phyloP scores from a whole-genome alignment of 2,797 vertebrate species.

The Gallirallus australis region DNA sequence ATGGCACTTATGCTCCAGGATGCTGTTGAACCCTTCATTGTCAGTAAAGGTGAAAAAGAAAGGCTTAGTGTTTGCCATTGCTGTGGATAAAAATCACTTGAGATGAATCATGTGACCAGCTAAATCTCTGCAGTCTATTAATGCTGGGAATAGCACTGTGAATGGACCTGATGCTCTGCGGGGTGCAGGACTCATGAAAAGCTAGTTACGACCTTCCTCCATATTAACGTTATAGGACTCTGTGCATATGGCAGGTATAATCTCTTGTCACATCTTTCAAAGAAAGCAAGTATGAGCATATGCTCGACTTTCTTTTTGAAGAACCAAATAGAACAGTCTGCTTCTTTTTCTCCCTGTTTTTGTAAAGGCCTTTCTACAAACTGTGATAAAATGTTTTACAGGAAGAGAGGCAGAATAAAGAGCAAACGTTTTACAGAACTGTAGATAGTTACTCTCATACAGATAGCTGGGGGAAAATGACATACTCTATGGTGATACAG shows the following conservation, averaged over 20 bases:
- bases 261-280: conserved; percentile 1
- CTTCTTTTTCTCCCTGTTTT: not conserved
- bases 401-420: conserved; percentile 35
- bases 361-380: conserved; percentile 30
- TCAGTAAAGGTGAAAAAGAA: conserved; percentile 3
- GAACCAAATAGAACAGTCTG: not conserved
- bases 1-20: not conserved
- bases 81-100: conserved; percentile 5
- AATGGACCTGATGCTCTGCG: not conserved
- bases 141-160: not conserved
- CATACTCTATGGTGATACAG: not conserved
- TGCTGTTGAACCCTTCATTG: not conserved
- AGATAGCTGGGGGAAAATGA: not conserved
- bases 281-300: not conserved
- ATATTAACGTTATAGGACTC: not conserved
- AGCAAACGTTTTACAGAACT: not conserved
- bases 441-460: not conserved
- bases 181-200: not conserved
- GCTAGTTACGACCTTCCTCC: not conserved
- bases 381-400: conserved; percentile 17
- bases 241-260: not conserved
- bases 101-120: not conserved
- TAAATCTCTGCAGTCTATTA: conserved; percentile 7
- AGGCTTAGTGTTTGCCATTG: not conserved
- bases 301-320: not conserved